Percentiles rank a stretch among this genome's conserved stretches.
Conservation (phyloP, 2,888 invertebrate genomes). For the Mimas tiliae region DNA sequence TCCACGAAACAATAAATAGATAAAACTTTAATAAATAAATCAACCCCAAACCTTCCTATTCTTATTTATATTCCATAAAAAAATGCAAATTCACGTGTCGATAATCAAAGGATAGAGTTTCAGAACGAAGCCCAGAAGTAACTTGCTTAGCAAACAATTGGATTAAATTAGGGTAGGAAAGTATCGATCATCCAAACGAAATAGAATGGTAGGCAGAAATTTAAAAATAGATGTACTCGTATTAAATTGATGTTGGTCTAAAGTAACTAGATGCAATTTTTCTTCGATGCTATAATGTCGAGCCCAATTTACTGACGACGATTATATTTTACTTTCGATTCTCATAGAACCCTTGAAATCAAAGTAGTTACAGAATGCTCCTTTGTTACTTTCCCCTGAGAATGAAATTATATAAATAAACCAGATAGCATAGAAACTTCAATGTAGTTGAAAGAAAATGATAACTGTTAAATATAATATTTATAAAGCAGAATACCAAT, state of each 20-base stretch:
- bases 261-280: neutral
- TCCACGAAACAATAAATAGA: neutral
- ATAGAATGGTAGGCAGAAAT: neutral
- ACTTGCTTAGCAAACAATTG: neutral
- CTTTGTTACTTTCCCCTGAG: no score
- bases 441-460: no score
- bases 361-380: neutral
- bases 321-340: no score
- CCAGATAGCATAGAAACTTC: no score
- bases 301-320: no score
- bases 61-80: constrained; percentile 22
- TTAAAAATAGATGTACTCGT: neutral
- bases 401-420: no score
- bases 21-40: neutral
- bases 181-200: no score
- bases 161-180: constrained; percentile 7
- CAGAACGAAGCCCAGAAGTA: neutral
- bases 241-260: neutral
- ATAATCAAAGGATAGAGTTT: constrained; percentile 12
- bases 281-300: neutral
- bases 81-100: constrained; percentile 13
- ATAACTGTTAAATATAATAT: no score
- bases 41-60: neutral
- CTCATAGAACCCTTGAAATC: no score
- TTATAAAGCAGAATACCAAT: no score